Evolutionary conservation across 37 sponge, comb jelly and placozoan genomes (phyloP), one percentile per base, ranked within the genome.

Genomic region (Sycon ciliatum): DNA sequence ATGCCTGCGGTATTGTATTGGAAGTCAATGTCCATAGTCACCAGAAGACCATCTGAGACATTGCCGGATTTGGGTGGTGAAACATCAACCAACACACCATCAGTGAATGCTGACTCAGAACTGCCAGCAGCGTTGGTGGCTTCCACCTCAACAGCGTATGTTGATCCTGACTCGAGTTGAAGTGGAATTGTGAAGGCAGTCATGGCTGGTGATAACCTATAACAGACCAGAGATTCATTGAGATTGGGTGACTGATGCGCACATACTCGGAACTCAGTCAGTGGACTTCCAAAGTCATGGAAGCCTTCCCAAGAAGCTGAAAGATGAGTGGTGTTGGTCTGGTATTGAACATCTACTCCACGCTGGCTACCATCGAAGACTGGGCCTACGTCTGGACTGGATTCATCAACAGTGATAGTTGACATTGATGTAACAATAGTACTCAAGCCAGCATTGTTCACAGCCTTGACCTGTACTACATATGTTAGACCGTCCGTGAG

Each of bases 1-100:
- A n/a, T n/a, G n/a, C n/a, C n/a, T n/a, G n/a, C n/a, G n/a, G n/a
- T n/a, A n/a, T n/a, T n/a, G n/a, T n/a, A n/a, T n/a, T n/a, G n/a
- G n/a, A n/a, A n/a, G n/a, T n/a, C n/a, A n/a, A n/a, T n/a, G n/a
- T n/a, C n/a, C n/a, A n/a, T n/a, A n/a, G n/a, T n/a, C n/a, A n/a
- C n/a, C n/a, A n/a, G n/a, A n/a, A n/a, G n/a, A n/a, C n/a, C n/a
- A n/a, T n/a, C n/a, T n/a, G n/a, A n/a, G n/a, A n/a, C n/a, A n/a
- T n/a, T n/a, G n/a, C n/a, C n/a, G n/a, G n/a, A n/a, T n/a, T n/a
- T 85, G 37, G 90, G 90, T 29, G 83, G 90, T 13, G 83, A 76
- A 26, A 80, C 79, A 38, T 89, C 90, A 2, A 89, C 64, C 3
- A 89, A 77, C 16, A 84, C 77, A 4, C 32, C 39, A 62, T 29